A percentile compares a stretch with the other conserved stretches of the same genome.
phyloP scores from a whole-genome alignment of 2,113 vertebrate genomes.

The Coryphaenoides rupestris region DNA sequence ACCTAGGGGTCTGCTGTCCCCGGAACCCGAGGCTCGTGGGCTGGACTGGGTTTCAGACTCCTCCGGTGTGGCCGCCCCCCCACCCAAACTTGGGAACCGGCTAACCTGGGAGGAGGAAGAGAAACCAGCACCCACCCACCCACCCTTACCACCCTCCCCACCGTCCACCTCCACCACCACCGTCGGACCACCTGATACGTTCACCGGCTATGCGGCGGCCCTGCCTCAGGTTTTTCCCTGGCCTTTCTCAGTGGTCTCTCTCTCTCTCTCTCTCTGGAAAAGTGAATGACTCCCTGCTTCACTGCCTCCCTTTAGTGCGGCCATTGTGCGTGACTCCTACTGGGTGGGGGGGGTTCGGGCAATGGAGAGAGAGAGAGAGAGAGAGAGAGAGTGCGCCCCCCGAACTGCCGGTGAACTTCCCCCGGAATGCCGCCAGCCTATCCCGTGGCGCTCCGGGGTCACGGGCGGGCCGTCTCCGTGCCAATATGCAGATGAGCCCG shows the following conservation, averaged over 20 bases:
- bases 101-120: constrained; percentile 70
- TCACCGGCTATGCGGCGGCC: constrained; percentile 38
- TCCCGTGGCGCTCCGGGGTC: constrained; percentile 63
- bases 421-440: constrained; percentile 56
- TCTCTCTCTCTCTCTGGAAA: too few relatives aligned
- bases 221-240: constrained; percentile 45
- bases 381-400: too few relatives aligned
- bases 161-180: constrained; percentile 23
- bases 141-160: constrained; percentile 47
- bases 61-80: constrained; percentile 54
- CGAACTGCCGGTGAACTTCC: constrained; percentile 68
- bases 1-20: constrained; percentile 31
- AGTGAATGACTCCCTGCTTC: constrained; percentile 72
- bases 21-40: constrained; percentile 55
- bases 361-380: too few relatives aligned
- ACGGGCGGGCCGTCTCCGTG: constrained; percentile 66
- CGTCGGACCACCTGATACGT: constrained; percentile 69
- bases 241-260: constrained; percentile 59
- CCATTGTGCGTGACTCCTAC: constrained; percentile 67
- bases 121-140: constrained; percentile 54
- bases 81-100: constrained; percentile 76
- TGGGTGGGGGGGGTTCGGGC: too few relatives aligned
- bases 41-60: constrained; percentile 67
- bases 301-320: constrained; percentile 65
- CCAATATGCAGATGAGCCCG: constrained; percentile 70